Percentiles rank a stretch among this genome's conserved stretches.
Conservation (phyloP, 2,113 vertebrate genomes). For the Tautogolabrus adspersus region DNA sequence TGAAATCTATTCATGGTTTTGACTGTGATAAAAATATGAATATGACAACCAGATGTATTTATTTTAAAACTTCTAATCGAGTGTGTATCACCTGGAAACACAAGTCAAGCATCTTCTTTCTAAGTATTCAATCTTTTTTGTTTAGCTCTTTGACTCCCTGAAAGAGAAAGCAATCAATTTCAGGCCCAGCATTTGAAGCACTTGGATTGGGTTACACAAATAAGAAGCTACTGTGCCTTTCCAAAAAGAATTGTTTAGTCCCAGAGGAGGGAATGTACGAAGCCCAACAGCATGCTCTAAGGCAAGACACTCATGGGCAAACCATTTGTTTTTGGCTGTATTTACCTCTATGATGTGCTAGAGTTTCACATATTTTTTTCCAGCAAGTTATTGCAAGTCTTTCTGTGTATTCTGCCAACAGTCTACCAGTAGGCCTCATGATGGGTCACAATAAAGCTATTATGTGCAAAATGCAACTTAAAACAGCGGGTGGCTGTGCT, state of each 20-base stretch:
- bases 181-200: not conserved
- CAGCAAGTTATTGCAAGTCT: not conserved
- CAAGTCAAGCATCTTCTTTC: not conserved
- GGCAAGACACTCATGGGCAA: not conserved
- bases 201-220: constrained; percentile 24
- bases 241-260: constrained; percentile 4
- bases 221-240: constrained; percentile 22
- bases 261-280: not conserved
- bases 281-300: not conserved
- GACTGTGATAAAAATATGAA: not conserved
- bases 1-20: not conserved
- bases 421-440: too few species aligned
- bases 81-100: not conserved
- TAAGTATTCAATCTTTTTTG: not conserved
- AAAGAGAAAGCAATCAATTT: too few species aligned
- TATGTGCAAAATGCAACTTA: not conserved
- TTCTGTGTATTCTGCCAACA: not conserved
- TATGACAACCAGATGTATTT: not conserved
- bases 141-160: not conserved
- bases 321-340: not conserved
- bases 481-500: not conserved
- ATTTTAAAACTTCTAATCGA: not conserved
- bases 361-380: not conserved
- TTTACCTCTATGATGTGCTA: not conserved
- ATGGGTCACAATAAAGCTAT: not conserved